Evolutionary conservation across 1,140 invertebrate species (phyloP).

Genomic region (Lethrus apterus): DNA sequence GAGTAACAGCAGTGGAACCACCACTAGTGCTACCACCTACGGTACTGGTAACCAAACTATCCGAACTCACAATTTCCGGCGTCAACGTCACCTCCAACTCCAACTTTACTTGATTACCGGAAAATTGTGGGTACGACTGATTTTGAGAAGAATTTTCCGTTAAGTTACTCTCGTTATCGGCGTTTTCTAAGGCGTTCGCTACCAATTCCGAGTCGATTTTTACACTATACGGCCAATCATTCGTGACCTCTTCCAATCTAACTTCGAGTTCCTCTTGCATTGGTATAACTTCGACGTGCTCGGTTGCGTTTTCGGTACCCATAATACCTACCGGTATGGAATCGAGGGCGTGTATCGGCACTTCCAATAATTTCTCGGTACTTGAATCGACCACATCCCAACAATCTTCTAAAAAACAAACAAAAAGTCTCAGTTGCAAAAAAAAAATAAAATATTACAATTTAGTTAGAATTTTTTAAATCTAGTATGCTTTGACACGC

Average conservation of each 20-base stretch:
- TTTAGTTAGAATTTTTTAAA: too few relatives aligned
- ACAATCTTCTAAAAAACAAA: slow-evolving; percentile 35
- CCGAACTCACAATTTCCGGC: slow-evolving; percentile 42
- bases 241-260: slow-evolving; percentile 41
- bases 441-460: too few relatives aligned
- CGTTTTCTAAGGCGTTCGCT: slow-evolving; percentile 29
- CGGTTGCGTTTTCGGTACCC: slow-evolving; percentile 30
- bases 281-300: slow-evolving; percentile 44
- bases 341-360: slow-evolving; percentile 37
- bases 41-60: slow-evolving; percentile 41
- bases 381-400: slow-evolving; percentile 44
- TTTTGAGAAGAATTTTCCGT: slow-evolving; percentile 2
- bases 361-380: slow-evolving; percentile 42
- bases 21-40: slow-evolving; percentile 30
- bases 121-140: slow-evolving; percentile 2
- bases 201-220: slow-evolving; percentile 41
- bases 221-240: slow-evolving; percentile 38
- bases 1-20: slow-evolving; percentile 32
- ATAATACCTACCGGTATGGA: slow-evolving; percentile 32
- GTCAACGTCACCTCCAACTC: slow-evolving; percentile 49
- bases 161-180: slow-evolving; percentile 18
- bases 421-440: too few relatives aligned
- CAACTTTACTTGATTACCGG: slow-evolving; percentile 41
- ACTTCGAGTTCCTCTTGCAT: slow-evolving; percentile 49
- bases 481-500: too few relatives aligned